Evolutionary conservation across 1,140 invertebrate species (phyloP), one percentile per base, ranked within the genome.

Genomic region (Eurosta solidaginis): DNA sequence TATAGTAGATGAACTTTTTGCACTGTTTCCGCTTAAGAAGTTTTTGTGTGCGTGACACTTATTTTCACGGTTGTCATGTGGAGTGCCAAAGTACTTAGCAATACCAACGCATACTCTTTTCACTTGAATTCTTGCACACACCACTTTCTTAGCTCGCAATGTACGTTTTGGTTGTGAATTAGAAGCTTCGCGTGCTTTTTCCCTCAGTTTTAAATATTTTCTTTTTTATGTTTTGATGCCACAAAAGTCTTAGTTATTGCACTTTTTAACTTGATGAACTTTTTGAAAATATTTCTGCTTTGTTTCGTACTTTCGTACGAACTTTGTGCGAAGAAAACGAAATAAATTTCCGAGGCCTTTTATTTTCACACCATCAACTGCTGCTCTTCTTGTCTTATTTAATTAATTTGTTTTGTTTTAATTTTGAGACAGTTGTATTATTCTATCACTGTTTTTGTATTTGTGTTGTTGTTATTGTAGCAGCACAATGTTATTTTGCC

Each of bases 301-400:
- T 17, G 3, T 74, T 74, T 74, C 44, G 73, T 47, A 47, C 17
- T 74, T 74, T 74, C 44, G 44, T 74, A 27, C 27, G 40, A 27
- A n/a, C 10, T 74, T 74, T 47, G 22, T 47, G 40, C 44, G 40
- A 29, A 45, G 40, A 47, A 45, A 45, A 68, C 40, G 44, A 74
- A 45, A 74, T 27, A 45, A 68, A 63, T 78, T 79, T 80, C 79
- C 79, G 79, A 80, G 79, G 79, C 79, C 54, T 75, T 73, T 76
- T 52, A 79, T 74, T 79, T 77, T 80, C 78, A 80, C 79, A 80
- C 79, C 79, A 80, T 80, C 50, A 79, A 80, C 79, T 68, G 50
- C 78, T 68, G 49, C 50, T 25, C 29, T 54, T 1, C 4, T 22
- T 75, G 9, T 25, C 74, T 25, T 36, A 33, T 76, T 50, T 76